These are phyloP conservation scores for Rhimphoctona megacephalus DNA, from an alignment of 2,888 invertebrate genomes.

Conservation along the genomic window DNA sequence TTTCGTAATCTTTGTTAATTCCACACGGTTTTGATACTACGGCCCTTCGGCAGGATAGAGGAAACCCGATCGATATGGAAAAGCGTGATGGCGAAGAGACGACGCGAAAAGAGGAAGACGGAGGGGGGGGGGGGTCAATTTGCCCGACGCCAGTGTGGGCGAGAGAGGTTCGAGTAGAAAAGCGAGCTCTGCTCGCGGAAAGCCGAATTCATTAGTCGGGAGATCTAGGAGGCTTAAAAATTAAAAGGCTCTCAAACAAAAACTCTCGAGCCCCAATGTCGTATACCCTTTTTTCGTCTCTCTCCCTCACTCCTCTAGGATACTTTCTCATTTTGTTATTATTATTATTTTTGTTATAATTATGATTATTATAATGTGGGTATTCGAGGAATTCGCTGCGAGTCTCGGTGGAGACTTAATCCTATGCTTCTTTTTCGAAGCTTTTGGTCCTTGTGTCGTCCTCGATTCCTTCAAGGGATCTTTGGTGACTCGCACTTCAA, in stretches of 20 bases:
- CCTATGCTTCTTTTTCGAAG: slow-evolving; percentile 51
- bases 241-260: slow-evolving; percentile 82
- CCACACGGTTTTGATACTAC: slow-evolving; percentile 22
- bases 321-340: slow-evolving; percentile 54
- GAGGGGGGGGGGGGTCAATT: slow-evolving; percentile 54
- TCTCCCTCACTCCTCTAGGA: slow-evolving; percentile 31
- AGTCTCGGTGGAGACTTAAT: slow-evolving; percentile 38
- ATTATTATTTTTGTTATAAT: slow-evolving; percentile 53
- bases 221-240: slow-evolving; percentile 80
- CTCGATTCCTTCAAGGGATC: slow-evolving; percentile 1
- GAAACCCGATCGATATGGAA: slow-evolving; percentile 58
- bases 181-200: slow-evolving; percentile 59
- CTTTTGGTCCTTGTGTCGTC: slow-evolving; percentile 17
- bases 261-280: slow-evolving; percentile 73
- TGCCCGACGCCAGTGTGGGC: slow-evolving; percentile 44
- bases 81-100: slow-evolving; percentile 48
- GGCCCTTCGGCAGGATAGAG: slow-evolving; percentile 57
- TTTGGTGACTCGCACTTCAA: slow-evolving; percentile 7
- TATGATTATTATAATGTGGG: slow-evolving; percentile 58
- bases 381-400: slow-evolving; percentile 39
- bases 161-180: slow-evolving; percentile 53
- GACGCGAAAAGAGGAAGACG: slow-evolving; percentile 7
- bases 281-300: slow-evolving; percentile 64
- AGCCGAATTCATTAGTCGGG: slow-evolving; percentile 81
- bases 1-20: slow-evolving; percentile 63